Evolutionary conservation across 2,113 vertebrate species (phyloP).

Genomic region (Hippoglossus stenolepis): DNA sequence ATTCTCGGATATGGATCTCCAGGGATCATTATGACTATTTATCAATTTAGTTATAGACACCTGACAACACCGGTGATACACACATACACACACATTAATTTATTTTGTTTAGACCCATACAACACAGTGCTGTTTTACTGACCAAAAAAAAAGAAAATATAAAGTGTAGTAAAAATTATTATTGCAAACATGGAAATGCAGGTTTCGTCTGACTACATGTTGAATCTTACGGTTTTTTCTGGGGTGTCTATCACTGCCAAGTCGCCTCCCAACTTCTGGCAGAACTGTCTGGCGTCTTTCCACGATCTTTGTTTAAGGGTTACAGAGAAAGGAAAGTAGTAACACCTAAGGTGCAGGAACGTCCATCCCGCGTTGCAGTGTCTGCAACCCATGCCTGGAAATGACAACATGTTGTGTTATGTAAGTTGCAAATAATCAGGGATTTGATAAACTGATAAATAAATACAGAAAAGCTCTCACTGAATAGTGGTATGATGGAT

Average conservation of each 20-base stretch:
- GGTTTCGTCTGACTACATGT: not conserved
- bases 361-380: constrained; percentile 75
- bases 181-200: not conserved
- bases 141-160: not conserved
- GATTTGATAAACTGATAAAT: not conserved
- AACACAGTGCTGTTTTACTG: not conserved
- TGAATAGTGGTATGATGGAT: constrained; percentile 63
- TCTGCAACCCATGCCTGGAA: constrained; percentile 74
- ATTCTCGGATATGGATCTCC: rapidly evolving
- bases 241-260: constrained; percentile 62
- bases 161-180: not conserved
- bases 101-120: not conserved
- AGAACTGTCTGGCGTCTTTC: constrained; percentile 64
- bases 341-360: constrained; percentile 63
- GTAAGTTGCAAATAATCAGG: not conserved
- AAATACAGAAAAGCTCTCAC: constrained; percentile 52
- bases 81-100: not conserved
- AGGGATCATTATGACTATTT: constrained; percentile 18
- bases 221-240: constrained; percentile 68
- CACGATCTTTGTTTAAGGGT: constrained; percentile 33
- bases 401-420: not conserved
- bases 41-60: constrained; percentile 52
- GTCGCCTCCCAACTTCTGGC: constrained; percentile 61
- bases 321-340: constrained; percentile 61
- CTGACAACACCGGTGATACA: constrained; percentile 50